These are phyloP conservation scores for Latrodectus geometricus DNA, from an alignment of 1,140 invertebrate genomes.

Conservation along the genomic window DNA sequence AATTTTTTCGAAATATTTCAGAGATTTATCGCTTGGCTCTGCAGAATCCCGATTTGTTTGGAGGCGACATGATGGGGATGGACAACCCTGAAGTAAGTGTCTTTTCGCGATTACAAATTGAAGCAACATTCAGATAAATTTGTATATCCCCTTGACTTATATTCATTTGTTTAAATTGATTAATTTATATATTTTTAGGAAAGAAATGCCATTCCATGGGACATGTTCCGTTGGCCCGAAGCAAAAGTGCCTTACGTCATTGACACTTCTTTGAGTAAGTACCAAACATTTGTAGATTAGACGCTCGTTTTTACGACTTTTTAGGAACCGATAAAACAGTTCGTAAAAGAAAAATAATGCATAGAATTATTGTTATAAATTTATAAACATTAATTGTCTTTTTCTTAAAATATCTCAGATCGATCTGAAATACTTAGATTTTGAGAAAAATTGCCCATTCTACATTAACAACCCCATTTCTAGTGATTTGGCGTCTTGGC, in stretches of 20 bases:
- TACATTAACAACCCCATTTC: no score
- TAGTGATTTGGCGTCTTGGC: no score
- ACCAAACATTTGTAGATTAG: no score
- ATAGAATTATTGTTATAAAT: no score
- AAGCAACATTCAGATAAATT: background rate
- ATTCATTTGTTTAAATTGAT: background rate
- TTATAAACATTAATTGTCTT: no score
- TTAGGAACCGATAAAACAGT: no score
- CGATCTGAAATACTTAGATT: no score
- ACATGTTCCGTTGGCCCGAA: slow-evolving; percentile 66
- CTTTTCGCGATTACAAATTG: background rate
- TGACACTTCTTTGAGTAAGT: slow-evolving; percentile 37
- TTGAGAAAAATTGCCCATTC: no score
- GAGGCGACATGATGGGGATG: slow-evolving; percentile 51
- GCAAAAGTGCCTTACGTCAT: slow-evolving; percentile 43
- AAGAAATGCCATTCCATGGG: slow-evolving; percentile 53
- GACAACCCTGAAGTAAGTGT: slow-evolving; percentile 4
- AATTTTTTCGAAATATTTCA: background rate
- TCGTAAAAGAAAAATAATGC: no score
- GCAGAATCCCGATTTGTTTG: slow-evolving; percentile 58
- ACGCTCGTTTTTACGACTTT: no score
- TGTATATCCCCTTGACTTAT: background rate
- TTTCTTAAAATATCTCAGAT: no score
- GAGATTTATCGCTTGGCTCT: background rate
- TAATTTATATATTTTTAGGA: slow-evolving; percentile 1